These are phyloP conservation scores for Azemiops feae DNA, from an alignment of 2,113 vertebrate genomes.

Conservation along the genomic window DNA sequence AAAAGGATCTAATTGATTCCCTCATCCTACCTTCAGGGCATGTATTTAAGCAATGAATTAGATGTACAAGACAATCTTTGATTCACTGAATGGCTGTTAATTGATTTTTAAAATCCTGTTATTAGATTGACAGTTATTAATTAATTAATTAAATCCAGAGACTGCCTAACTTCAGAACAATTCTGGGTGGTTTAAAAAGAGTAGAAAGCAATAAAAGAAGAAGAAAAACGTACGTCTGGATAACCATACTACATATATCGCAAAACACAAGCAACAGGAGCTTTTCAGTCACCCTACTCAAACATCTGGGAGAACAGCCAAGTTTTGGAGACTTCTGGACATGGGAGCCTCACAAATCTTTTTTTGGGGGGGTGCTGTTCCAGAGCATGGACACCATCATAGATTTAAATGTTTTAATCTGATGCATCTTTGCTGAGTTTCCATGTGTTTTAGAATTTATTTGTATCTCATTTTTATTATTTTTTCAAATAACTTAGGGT, in stretches of 20 bases:
- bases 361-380: neutral
- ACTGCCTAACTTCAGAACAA: neutral
- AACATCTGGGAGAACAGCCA: neutral
- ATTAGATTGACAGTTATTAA: neutral
- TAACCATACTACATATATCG: neutral
- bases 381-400: neutral
- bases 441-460: neutral
- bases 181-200: neutral
- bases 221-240: neutral
- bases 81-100: neutral
- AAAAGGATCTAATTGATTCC: neutral
- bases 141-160: neutral
- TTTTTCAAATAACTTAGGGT: neutral
- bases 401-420: neutral
- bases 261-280: neutral
- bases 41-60: neutral
- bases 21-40: neutral
- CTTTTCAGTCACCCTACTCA: neutral
- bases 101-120: neutral
- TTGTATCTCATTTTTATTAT: neutral
- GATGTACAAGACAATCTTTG: neutral
- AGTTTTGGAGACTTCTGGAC: neutral
- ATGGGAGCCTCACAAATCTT: neutral
- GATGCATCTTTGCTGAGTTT: neutral
- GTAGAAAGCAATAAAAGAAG: neutral